Evolutionary conservation across 2,113 vertebrate species (phyloP).

Genomic region (Corythornis cristatus): DNA sequence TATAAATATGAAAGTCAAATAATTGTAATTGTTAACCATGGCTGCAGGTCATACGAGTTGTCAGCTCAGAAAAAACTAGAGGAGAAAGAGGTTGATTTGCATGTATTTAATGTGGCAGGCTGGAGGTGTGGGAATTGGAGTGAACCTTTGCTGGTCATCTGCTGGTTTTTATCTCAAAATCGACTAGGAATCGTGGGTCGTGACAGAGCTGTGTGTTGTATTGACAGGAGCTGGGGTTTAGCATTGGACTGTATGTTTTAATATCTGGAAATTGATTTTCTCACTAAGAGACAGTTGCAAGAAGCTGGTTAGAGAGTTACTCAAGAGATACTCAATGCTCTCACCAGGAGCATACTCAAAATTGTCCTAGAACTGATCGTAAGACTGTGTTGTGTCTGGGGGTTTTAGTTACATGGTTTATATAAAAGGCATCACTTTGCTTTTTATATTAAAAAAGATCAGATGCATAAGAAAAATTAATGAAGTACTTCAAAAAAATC

Average conservation of each 20-base stretch:
- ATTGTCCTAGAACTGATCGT: background rate
- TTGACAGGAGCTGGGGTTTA: background rate
- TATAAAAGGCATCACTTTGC: background rate
- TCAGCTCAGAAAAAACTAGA: constrained; percentile 50
- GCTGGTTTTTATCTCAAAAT: constrained; percentile 54
- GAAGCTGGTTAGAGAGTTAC: background rate
- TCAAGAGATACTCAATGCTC: background rate
- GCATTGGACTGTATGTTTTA: background rate
- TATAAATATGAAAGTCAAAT: constrained; percentile 70
- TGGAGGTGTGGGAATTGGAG: constrained; percentile 53
- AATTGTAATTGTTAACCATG: constrained; percentile 66
- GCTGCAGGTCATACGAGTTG: constrained; percentile 65
- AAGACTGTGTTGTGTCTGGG: background rate
- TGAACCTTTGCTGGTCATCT: constrained; percentile 60
- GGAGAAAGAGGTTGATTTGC: constrained; percentile 49
- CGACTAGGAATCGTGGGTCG: background rate
- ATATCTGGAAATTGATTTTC: background rate
- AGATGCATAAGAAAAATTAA: background rate
- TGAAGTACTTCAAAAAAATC: background rate
- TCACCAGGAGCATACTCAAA: background rate
- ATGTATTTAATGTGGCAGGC: constrained; percentile 54
- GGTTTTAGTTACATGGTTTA: background rate
- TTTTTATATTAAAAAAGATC: background rate
- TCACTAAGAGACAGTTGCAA: background rate
- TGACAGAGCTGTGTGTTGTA: background rate